phyloP scores from a whole-genome alignment of 2,797 vertebrate genomes.

The Betta splendens region DNA sequence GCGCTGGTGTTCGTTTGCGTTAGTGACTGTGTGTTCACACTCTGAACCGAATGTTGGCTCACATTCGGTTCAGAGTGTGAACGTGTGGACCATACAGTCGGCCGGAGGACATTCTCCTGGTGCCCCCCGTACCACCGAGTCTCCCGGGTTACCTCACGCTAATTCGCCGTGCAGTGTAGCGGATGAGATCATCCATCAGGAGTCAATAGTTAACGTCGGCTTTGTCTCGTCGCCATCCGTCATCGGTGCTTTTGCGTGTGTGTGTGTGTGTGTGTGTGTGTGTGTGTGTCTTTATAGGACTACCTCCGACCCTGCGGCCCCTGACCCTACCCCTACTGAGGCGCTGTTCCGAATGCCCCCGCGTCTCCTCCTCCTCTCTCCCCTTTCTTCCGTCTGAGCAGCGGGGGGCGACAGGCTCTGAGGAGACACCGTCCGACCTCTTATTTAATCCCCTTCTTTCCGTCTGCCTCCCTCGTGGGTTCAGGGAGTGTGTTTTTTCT shows the following conservation, averaged over 20 bases:
- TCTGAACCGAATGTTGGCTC: constrained; percentile 30
- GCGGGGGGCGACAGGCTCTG: constrained; percentile 48
- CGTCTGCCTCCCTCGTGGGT: constrained; percentile 18
- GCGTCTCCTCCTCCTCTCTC: constrained; percentile 38
- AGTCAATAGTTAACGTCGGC: constrained; percentile 85
- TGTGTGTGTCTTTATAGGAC: constrained; percentile 47
- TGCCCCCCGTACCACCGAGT: constrained; percentile 21
- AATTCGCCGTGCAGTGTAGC: constrained; percentile 70
- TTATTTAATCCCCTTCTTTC: constrained; percentile 47
- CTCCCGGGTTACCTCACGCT: constrained; percentile 68
- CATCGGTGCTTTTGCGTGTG: constrained; percentile 64
- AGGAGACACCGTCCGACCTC: constrained; percentile 35
- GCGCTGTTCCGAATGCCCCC: constrained; percentile 34
- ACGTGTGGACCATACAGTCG: constrained; percentile 2
- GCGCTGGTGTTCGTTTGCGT: constrained; percentile 28
- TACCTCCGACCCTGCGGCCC: constrained; percentile 64
- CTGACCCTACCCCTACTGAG: constrained; percentile 66
- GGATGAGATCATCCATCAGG: constrained; percentile 83
- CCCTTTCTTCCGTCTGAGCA: constrained; percentile 73
- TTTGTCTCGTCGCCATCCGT: constrained; percentile 80
- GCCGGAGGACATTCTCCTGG: neutral
- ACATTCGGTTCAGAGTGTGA: constrained; percentile 2
- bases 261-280: constrained; percentile 24
- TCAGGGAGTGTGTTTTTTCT: constrained; percentile 21
- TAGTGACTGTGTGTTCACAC: constrained; percentile 31